Evolutionary conservation across 2,797 vertebrate species (phyloP).

Genomic region (Gorsachius magnificus): DNA sequence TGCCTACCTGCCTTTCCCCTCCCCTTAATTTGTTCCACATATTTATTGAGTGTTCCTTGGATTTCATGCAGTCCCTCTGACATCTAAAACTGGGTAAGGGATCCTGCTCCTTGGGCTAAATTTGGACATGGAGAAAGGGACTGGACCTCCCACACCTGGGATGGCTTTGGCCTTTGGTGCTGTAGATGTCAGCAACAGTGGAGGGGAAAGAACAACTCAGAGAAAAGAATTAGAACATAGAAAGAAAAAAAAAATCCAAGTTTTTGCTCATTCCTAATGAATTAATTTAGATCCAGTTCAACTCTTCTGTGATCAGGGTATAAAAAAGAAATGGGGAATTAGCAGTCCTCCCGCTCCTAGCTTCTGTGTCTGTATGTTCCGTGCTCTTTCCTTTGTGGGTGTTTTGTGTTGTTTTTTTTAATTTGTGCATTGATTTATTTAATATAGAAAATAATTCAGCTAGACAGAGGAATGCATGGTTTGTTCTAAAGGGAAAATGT

Average conservation of each 20-base stretch:
- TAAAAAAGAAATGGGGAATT: neutral
- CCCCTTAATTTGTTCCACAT: neutral
- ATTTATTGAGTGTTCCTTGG: neutral
- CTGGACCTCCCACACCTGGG: neutral
- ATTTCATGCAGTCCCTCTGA: neutral
- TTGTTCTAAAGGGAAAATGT: neutral
- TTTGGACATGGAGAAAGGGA: neutral
- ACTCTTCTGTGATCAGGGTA: neutral
- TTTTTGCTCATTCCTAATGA: neutral
- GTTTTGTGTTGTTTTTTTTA: neutral
- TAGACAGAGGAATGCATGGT: neutral
- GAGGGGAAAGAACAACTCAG: neutral
- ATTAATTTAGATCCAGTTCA: neutral
- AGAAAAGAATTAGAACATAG: neutral
- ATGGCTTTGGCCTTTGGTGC: neutral
- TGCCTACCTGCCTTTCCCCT: neutral
- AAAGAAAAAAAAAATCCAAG: neutral
- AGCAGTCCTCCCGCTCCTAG: accelerated
- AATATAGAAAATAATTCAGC: neutral
- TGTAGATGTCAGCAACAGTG: neutral
- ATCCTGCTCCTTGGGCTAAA: neutral
- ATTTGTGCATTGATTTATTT: neutral
- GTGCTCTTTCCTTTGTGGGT: neutral
- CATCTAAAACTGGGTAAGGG: neutral
- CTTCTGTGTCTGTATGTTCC: neutral